Conservation (phyloP, 2,113 vertebrate genomes). For the Ardeotis arabs region DNA sequence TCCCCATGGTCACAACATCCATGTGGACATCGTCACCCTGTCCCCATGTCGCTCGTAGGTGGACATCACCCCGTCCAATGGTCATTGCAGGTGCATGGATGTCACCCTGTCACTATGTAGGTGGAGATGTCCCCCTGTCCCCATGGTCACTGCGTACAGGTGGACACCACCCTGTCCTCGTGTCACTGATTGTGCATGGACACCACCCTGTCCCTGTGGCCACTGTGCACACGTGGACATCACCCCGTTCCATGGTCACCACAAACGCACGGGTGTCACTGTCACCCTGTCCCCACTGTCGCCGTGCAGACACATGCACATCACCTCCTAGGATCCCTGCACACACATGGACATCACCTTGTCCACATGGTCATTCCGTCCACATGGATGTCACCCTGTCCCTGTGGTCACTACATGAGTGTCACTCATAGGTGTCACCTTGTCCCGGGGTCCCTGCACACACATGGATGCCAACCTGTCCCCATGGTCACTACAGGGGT, state of each 20-base stretch:
- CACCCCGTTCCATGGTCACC: background rate
- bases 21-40: background rate
- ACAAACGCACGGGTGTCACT: rapidly evolving
- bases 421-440: no score
- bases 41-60: rapidly evolving
- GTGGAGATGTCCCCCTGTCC: no score
- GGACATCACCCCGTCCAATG: background rate
- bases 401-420: no score
- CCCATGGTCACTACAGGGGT: no score
- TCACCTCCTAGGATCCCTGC: background rate
- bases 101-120: background rate
- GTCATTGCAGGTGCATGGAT: rapidly evolving
- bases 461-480: background rate
- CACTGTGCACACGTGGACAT: background rate
- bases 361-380: background rate
- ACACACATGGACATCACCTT: background rate
- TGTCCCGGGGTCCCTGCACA: no score
- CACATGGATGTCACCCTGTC: background rate
- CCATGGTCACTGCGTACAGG: background rate
- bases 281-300: background rate
- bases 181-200: rapidly evolving
- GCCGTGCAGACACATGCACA: no score
- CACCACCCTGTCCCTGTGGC: background rate
- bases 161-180: no score
- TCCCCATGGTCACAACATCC: background rate